phyloP scores from a whole-genome alignment of 2,888 invertebrate genomes.

The Arenicola marina region DNA sequence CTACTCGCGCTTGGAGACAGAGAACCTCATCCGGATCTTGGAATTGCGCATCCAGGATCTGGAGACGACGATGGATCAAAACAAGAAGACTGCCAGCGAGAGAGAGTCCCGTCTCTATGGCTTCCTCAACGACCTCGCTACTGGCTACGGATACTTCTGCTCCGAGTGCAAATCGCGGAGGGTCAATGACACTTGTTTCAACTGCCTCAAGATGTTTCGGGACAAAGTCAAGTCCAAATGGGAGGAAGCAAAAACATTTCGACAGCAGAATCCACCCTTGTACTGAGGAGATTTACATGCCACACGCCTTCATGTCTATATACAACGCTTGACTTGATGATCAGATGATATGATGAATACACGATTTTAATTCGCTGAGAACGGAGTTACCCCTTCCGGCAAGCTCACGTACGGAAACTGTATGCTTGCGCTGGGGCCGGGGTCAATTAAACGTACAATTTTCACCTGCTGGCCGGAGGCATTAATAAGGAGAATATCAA shows the following conservation, averaged over 20 bases:
- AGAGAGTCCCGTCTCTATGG: constrained; percentile 35
- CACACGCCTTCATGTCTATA: too few species aligned
- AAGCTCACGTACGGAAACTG: too few species aligned
- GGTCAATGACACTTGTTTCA: constrained; percentile 34
- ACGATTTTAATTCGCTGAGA: too few species aligned
- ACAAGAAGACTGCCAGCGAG: constrained; percentile 27
- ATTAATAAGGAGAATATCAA: too few species aligned
- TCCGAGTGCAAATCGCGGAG: constrained; percentile 35
- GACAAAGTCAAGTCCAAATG: constrained; percentile 37
- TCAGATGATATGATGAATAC: too few species aligned
- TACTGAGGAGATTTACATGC: too few species aligned
- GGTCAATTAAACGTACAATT: too few species aligned
- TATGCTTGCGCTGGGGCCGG: too few species aligned
- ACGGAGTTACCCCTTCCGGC: too few species aligned
- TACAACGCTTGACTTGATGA: too few species aligned
- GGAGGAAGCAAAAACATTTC: constrained; percentile 33
- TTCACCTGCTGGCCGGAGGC: too few species aligned
- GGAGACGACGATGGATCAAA: constrained; percentile 19
- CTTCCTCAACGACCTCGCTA: constrained; percentile 34
- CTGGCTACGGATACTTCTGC: constrained; percentile 38
- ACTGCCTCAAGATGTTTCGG: constrained; percentile 37
- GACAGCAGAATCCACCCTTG: constrained; percentile 26
- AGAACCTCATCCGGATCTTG: constrained; percentile 43
- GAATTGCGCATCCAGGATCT: constrained; percentile 32
- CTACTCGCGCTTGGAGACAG: constrained; percentile 37